Evolutionary conservation across 2,797 vertebrate species (phyloP).

Genomic region (Characodon lateralis): DNA sequence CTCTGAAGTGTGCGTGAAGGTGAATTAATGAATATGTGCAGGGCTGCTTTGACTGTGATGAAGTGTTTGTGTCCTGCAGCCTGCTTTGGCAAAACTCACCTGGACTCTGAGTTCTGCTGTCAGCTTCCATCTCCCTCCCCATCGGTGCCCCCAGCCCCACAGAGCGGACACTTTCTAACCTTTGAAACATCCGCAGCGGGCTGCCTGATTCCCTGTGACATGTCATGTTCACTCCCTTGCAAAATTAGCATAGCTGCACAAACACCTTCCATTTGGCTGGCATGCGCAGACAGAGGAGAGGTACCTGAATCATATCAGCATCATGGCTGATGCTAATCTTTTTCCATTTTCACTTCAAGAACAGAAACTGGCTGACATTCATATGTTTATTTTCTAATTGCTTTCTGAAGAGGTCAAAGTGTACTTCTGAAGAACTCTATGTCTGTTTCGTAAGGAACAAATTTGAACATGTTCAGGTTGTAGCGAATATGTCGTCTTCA

Average conservation of each 20-base stretch:
- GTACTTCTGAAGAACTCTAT: not conserved
- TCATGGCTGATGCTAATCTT: slow-evolving; percentile 25
- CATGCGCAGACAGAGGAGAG: slow-evolving; percentile 20
- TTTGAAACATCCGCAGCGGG: slow-evolving; percentile 66
- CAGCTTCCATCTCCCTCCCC: slow-evolving; percentile 70
- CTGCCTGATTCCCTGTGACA: slow-evolving; percentile 71
- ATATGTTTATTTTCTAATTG: not conserved
- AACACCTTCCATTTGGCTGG: slow-evolving; percentile 56
- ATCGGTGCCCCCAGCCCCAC: slow-evolving; percentile 51
- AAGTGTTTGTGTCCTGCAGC: slow-evolving; percentile 67
- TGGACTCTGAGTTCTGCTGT: slow-evolving; percentile 71
- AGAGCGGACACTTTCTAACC: slow-evolving; percentile 65
- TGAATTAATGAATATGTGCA: slow-evolving; percentile 61
- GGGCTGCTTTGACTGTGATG: slow-evolving; percentile 47
- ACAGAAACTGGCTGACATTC: not conserved
- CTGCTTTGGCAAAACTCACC: slow-evolving; percentile 71
- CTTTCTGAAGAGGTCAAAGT: not conserved
- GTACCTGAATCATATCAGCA: slow-evolving; percentile 34
- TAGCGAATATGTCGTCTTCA: not conserved
- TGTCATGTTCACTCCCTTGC: slow-evolving; percentile 53
- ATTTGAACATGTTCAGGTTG: not conserved
- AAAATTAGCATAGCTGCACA: slow-evolving; percentile 67
- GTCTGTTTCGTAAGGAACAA: not conserved
- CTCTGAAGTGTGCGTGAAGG: slow-evolving; percentile 31
- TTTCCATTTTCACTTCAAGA: slow-evolving; percentile 19